Evolutionary conservation across 2,113 vertebrate genomes (phyloP).

Genomic region (Hydropotes inermis): DNA sequence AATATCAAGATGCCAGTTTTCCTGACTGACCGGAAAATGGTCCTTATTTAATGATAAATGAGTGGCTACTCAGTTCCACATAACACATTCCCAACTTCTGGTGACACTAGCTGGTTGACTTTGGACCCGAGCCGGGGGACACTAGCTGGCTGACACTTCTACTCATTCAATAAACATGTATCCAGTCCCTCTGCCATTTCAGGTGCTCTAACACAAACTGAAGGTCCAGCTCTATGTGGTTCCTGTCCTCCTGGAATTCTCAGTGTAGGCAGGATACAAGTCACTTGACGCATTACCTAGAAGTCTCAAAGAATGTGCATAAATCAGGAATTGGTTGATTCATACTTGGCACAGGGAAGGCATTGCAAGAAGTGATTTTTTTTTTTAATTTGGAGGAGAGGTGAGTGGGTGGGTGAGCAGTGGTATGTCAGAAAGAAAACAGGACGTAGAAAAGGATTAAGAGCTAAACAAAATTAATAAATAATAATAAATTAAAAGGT

Average conservation of each 20-base stretch:
- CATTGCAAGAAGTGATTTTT: not conserved
- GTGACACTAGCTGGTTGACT: not conserved
- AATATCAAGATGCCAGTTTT: not conserved
- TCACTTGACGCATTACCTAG: not conserved
- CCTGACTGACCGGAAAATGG: not conserved
- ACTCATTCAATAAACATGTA: slow-evolving; percentile 28
- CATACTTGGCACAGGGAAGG: not conserved
- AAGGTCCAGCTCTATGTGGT: not conserved
- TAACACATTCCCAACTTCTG: not conserved
- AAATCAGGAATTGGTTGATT: not conserved
- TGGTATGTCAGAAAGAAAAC: slow-evolving; percentile 4
- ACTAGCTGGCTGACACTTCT: not conserved
- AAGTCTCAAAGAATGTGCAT: not conserved
- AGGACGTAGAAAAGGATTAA: not conserved
- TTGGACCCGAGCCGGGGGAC: not conserved
- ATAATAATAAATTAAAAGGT: not conserved
- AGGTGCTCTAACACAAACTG: not conserved
- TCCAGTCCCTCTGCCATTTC: not conserved
- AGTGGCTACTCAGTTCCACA: not conserved
- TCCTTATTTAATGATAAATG: not conserved
- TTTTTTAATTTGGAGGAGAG: not conserved
- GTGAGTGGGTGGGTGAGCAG: not conserved
- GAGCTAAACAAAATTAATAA: not conserved
- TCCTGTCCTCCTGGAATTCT: not conserved
- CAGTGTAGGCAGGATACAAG: not conserved